Conservation (phyloP, 2,797 vertebrate genomes). For the Smutsia gigantea region DNA sequence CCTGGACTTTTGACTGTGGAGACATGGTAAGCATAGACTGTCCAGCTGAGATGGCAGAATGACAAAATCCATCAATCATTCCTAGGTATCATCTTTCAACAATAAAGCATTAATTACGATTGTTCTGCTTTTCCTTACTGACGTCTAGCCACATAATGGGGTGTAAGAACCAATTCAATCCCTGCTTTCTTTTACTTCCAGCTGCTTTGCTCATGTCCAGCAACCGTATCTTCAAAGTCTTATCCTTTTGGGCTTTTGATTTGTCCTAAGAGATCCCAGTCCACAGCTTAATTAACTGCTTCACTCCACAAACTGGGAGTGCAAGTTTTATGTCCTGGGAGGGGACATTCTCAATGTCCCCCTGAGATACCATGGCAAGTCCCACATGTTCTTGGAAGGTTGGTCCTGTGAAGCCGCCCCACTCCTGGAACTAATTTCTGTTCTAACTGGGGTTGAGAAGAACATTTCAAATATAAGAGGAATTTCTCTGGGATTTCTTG, state of each 20-base stretch:
- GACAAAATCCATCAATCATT: not conserved
- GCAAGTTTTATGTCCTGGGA: not conserved
- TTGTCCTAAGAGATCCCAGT: not conserved
- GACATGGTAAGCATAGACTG: rapidly evolving
- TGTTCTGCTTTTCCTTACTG: not conserved
- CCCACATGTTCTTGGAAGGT: not conserved
- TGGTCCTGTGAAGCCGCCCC: not conserved
- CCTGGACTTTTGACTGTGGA: too few species aligned
- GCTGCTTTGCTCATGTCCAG: not conserved
- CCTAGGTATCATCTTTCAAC: not conserved
- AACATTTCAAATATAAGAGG: not conserved
- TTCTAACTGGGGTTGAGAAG: not conserved
- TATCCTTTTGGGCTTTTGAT: not conserved
- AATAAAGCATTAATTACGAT: not conserved
- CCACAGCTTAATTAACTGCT: not conserved
- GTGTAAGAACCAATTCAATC: not conserved
- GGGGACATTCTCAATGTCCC: not conserved
- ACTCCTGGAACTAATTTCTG: not conserved
- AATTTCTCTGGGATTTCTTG: not conserved
- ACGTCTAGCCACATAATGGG: not conserved
- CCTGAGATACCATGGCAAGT: not conserved
- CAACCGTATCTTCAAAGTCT: not conserved
- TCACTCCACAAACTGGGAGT: not conserved
- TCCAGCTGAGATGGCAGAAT: not conserved
- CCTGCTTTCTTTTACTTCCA: not conserved